phyloP scores from a whole-genome alignment of 2,797 vertebrate genomes.

The Chaenodraco wilsoni region DNA sequence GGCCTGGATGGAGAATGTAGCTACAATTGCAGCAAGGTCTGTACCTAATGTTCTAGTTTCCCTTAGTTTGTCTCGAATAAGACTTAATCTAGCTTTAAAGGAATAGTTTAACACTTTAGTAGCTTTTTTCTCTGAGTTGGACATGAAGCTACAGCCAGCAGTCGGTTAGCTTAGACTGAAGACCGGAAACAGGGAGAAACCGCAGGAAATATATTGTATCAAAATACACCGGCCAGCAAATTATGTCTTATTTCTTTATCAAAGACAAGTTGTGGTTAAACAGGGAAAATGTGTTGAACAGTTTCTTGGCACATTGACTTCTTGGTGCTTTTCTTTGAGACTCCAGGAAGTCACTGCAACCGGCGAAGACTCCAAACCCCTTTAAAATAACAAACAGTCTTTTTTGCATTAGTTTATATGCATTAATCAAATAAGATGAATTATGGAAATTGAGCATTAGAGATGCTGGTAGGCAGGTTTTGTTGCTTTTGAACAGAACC shows the following conservation, averaged over 20 bases:
- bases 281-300: not conserved
- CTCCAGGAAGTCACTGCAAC: not conserved
- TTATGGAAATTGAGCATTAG: not conserved
- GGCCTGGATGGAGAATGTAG: conserved; percentile 99
- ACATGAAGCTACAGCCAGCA: not conserved
- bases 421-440: not conserved
- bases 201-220: too few species aligned
- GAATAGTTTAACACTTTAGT: not conserved
- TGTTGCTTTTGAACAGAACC: too few species aligned
- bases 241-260: not conserved
- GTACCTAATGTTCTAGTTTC: not conserved
- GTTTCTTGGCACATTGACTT: not conserved
- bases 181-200: not conserved
- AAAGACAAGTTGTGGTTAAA: not conserved
- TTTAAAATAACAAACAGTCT: not conserved
- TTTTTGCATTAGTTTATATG: not conserved
- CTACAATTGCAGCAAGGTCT: conserved; percentile 95
- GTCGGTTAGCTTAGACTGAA: not conserved
- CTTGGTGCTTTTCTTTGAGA: not conserved
- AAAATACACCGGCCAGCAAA: not conserved
- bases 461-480: not conserved
- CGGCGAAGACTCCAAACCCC: not conserved
- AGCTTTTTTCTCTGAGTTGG: not conserved
- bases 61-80: too few species aligned
- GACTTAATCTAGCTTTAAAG: not conserved